Conservation (phyloP, 2,888 invertebrate genomes). For the Podotricha telesiphe region DNA sequence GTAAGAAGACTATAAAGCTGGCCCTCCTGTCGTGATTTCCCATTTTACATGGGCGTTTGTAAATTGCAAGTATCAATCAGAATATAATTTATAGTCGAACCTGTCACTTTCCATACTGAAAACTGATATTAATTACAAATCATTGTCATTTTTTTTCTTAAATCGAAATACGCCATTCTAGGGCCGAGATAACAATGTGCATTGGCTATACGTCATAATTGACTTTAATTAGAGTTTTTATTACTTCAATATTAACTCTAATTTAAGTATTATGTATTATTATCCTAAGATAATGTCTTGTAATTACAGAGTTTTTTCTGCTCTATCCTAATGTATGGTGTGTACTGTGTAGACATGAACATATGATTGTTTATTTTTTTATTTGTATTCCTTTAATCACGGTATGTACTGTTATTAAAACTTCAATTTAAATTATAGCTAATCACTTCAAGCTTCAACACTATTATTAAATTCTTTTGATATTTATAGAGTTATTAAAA, state of each 20-base stretch:
- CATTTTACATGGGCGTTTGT: not conserved
- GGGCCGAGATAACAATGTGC: slow-evolving; percentile 4
- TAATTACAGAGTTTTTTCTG: not conserved
- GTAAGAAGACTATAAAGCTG: no score
- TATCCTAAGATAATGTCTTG: not conserved
- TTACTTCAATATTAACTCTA: slow-evolving; percentile 5
- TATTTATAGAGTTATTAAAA: no score
- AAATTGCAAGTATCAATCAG: not conserved
- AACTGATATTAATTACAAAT: not conserved
- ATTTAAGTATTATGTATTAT: not conserved
- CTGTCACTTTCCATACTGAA: not conserved
- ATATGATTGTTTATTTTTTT: not conserved
- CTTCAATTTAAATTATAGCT: no score
- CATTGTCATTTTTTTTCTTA: not conserved
- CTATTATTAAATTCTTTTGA: no score
- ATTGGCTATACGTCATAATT: not conserved
- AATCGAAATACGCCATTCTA: not conserved
- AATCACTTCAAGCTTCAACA: no score
- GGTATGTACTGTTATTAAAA: no score
- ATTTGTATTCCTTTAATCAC: no score
- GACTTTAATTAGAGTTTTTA: slow-evolving; percentile 1
- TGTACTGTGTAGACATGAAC: no score
- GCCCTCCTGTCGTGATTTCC: not conserved
- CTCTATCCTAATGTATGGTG: no score
- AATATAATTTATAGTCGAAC: not conserved